Conservation (phyloP, 2,113 vertebrate species). For the Campylorhamphus procurvoides region DNA sequence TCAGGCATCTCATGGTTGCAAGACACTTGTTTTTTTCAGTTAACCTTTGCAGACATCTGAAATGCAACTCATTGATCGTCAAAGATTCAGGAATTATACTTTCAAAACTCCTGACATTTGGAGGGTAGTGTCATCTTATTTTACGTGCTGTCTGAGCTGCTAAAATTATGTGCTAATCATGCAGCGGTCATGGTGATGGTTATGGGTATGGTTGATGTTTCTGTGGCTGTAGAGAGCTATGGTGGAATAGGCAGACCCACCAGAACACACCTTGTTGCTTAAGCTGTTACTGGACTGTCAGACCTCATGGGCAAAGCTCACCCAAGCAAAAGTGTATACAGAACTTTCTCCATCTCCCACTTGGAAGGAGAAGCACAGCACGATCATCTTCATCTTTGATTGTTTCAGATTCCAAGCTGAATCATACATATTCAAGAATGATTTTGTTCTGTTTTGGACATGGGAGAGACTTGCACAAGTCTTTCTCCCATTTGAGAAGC, state of each 20-base stretch:
- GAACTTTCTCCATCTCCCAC: background rate
- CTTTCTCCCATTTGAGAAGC: background rate
- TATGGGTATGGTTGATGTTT: background rate
- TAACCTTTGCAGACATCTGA: background rate
- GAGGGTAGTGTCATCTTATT: background rate
- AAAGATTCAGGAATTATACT: background rate
- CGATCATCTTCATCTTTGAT: background rate
- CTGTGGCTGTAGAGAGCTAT: background rate
- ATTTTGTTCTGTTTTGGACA: background rate
- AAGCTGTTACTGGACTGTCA: background rate
- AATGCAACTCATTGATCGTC: background rate
- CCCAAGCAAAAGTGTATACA: background rate
- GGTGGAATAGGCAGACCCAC: background rate
- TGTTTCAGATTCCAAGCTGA: background rate
- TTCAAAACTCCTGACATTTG: background rate
- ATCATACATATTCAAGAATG: background rate
- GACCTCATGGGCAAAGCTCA: background rate
- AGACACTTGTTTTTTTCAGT: background rate
- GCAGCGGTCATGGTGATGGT: fast-evolving
- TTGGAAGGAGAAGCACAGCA: background rate
- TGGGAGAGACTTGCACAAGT: background rate
- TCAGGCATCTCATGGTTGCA: background rate
- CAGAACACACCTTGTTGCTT: background rate
- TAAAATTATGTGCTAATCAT: background rate
- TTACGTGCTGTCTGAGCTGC: background rate